Evolutionary conservation across 1,140 invertebrate species (phyloP).

Genomic region (Brachionus plicatilis): DNA sequence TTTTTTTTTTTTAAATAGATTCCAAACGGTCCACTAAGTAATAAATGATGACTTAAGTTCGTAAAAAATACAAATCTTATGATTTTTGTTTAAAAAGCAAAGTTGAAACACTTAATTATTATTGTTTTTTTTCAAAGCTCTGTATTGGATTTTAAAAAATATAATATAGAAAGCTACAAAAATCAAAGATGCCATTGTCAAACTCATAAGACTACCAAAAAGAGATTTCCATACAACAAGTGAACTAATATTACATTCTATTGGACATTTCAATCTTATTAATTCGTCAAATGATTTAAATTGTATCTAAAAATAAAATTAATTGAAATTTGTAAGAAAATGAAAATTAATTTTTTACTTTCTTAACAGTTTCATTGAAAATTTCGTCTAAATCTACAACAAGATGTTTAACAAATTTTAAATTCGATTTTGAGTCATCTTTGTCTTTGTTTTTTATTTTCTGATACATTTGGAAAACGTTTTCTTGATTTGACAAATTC

Average conservation of each 20-base stretch:
- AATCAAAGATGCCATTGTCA: background rate
- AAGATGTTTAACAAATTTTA: background rate
- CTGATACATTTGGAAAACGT: background rate
- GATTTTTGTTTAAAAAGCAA: too few species aligned
- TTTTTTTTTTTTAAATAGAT: too few species aligned
- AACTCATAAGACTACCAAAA: background rate
- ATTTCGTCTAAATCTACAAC: background rate
- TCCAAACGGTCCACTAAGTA: too few species aligned
- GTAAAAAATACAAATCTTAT: too few species aligned
- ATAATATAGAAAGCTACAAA: slow-evolving; percentile 1
- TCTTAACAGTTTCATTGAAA: background rate
- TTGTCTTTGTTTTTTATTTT: background rate
- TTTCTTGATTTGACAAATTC: background rate
- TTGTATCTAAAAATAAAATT: background rate
- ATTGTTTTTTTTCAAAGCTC: background rate
- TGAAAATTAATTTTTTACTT: background rate
- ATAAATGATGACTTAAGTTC: too few species aligned
- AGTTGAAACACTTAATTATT: background rate
- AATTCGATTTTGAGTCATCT: background rate
- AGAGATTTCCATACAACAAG: background rate
- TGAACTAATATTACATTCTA: background rate
- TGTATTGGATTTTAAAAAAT: slow-evolving; percentile 19
- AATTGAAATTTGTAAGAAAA: background rate
- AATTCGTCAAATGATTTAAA: background rate
- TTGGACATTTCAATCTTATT: background rate